Evolutionary conservation across 2,113 vertebrate species (phyloP), one percentile per base, ranked within the genome.

Genomic region (Gymnarchus niloticus): DNA sequence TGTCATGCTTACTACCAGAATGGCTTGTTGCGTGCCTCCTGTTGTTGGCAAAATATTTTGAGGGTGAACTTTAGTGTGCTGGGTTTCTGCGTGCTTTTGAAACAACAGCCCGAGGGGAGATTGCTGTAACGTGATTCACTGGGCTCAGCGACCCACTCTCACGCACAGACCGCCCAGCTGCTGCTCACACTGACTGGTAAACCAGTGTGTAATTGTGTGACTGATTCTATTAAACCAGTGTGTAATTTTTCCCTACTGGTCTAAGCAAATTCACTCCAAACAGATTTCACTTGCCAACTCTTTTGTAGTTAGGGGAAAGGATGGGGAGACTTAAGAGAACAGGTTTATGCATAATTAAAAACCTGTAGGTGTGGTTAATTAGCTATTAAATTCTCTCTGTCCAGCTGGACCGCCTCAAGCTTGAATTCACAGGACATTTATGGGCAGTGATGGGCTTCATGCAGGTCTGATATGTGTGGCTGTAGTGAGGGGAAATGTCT

Each of bases 41-140:
- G 46, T 82, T 56, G 80, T 82, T 82, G 46, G 80, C 80, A 33
- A 82, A 82, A 82, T 82, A 82, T 82, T 54, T 82, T 33, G 3
- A 9, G 49, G 48, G 51, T 52, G 80, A 52, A 54, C 28, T 23
- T 82, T 17, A 17, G 80, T 25, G 48, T 25, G 80, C 80, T 3
- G 48, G 80, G 6, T 52, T 19, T 82, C 51, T 54, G 80, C 51
- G 51, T 54, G 80, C 51, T 51, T 54, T 54, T 54, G 12, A 19
- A 33, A 28, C n/a, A 82, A 54, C 80, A 56, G 80, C 80, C 51
- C 17, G 9, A 56, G 51, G 80, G 78, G 51, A 82, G 49, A 56
- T 82, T 82, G 76, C 76, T 54, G 80, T 49, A 23, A 49, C 54
- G 80, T 54, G 80, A 82, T 82, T 82, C 80, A 82, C 54, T 51